Percentiles rank a stretch among this genome's conserved stretches.
phyloP scores from a whole-genome alignment of 2,888 invertebrate species.

The Spisula solida region DNA sequence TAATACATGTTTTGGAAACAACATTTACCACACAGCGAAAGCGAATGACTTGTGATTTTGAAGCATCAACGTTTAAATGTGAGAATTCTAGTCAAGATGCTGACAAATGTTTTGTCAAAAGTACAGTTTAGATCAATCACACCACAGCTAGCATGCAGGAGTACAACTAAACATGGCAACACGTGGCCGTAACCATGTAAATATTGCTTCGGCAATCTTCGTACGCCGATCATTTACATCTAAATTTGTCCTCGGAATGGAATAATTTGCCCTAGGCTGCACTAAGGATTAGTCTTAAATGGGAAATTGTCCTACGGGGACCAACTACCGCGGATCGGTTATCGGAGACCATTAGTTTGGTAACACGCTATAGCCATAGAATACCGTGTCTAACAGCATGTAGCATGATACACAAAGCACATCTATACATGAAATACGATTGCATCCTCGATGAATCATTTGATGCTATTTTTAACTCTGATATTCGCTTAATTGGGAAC shows the following conservation, averaged over 20 bases:
- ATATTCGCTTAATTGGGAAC: not conserved
- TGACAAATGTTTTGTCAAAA: no score
- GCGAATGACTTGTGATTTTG: no score
- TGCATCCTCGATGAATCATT: not conserved
- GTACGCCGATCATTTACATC: constrained; percentile 40
- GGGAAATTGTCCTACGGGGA: constrained; percentile 47
- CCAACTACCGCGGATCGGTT: constrained; percentile 33
- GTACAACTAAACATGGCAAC: no score
- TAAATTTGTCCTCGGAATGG: constrained; percentile 43
- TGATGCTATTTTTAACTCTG: not conserved
- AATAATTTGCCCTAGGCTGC: constrained; percentile 35
- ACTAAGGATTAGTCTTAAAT: constrained; percentile 35
- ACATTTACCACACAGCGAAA: no score
- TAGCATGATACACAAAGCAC: not conserved
- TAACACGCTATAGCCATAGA: not conserved
- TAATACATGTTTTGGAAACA: no score
- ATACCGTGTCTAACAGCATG: not conserved
- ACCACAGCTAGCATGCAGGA: no score
- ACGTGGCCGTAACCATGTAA: no score
- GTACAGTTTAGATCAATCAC: no score
- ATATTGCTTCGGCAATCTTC: not conserved
- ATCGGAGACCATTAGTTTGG: constrained; percentile 30
- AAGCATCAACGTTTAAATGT: no score
- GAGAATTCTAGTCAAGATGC: no score
- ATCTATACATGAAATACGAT: not conserved